Percentiles rank a stretch among this genome's conserved stretches.
Conservation (phyloP, 1,140 invertebrate species). For the Megalopta genalis region DNA sequence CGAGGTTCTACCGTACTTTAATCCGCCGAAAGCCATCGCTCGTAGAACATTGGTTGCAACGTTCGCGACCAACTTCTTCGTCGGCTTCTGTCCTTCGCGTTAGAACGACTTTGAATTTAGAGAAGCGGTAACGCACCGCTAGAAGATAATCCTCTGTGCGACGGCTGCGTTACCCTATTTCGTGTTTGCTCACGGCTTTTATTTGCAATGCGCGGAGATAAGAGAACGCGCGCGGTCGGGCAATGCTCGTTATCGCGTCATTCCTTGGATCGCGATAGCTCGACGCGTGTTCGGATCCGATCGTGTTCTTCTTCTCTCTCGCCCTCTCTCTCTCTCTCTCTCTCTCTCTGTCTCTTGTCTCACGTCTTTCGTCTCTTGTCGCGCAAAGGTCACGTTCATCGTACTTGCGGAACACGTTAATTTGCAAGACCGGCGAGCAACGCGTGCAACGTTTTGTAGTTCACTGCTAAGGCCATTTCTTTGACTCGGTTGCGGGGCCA, state of each 20-base stretch:
- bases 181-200: background rate
- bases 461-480: slow-evolving; percentile 63
- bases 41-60: no score
- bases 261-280: no score
- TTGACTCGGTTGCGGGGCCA: slow-evolving; percentile 16
- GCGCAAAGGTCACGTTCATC: slow-evolving; percentile 64
- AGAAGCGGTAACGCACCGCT: background rate
- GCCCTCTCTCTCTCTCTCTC: background rate
- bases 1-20: no score
- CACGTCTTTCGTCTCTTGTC: no score
- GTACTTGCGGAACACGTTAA: slow-evolving; percentile 64
- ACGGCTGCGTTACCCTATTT: background rate
- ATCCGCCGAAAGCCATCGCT: no score
- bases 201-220: background rate
- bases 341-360: background rate
- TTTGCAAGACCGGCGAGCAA: slow-evolving; percentile 48
- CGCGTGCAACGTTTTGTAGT: slow-evolving; percentile 38
- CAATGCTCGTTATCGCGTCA: no score
- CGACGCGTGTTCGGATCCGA: background rate
- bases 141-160: background rate
- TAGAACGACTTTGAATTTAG: no score
- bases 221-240: background rate
- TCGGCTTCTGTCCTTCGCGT: no score
- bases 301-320: slow-evolving; percentile 10
- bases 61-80: no score